Evolutionary conservation across 2,113 vertebrate species (phyloP).

Genomic region (Neolamprologus sp.): DNA sequence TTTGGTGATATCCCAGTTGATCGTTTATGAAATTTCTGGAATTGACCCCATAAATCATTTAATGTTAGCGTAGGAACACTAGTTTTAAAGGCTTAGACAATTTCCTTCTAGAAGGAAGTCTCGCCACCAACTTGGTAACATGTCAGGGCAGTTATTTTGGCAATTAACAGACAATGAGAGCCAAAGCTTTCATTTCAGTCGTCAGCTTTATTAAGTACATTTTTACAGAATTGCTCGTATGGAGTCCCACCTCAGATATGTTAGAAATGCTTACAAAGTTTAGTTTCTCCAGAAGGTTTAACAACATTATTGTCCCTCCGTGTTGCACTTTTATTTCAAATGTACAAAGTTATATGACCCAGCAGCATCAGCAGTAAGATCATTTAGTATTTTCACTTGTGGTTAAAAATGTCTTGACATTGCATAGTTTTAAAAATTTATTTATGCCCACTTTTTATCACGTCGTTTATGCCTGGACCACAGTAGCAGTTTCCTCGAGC

Average conservation of each 20-base stretch:
- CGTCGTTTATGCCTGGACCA: background rate
- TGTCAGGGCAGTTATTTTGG: rapidly evolving
- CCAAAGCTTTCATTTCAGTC: background rate
- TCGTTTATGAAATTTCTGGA: background rate
- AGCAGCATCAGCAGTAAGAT: rapidly evolving
- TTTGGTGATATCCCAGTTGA: background rate
- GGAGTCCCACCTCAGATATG: background rate
- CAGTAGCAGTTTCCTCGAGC: background rate
- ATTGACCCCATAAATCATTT: background rate
- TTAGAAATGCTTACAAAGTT: background rate
- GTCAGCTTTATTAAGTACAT: background rate
- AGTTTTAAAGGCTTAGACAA: background rate
- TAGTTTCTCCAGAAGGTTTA: background rate
- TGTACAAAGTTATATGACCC: background rate
- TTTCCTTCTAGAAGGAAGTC: background rate
- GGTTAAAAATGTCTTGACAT: background rate
- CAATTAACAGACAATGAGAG: background rate
- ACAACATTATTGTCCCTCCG: rapidly evolving
- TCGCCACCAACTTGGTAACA: background rate
- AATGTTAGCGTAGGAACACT: background rate
- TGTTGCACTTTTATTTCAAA: background rate
- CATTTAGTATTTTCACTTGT: background rate
- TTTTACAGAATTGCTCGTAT: background rate
- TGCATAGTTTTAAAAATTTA: background rate
- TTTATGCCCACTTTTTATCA: background rate